Conservation (phyloP, 35 echinoderm and acorn worm genomes). For the Apostichopus japonicus region DNA sequence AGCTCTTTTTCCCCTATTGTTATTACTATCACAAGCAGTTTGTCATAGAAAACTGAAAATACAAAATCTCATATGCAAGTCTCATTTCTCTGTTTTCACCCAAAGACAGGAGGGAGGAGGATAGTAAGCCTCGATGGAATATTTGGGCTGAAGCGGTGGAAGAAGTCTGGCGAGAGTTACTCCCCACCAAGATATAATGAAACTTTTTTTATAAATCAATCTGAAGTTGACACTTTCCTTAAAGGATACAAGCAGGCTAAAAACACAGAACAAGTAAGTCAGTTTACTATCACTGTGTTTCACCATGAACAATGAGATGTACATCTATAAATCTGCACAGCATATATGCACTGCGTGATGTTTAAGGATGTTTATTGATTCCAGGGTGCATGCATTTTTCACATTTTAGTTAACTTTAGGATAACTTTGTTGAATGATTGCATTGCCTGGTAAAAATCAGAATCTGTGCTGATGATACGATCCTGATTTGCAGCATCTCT, state of each 20-base stretch:
- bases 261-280: neutral
- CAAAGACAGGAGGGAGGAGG: conserved; percentile 3
- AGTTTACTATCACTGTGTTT: neutral
- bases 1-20: too few species aligned
- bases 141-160: conserved; percentile 22
- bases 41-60: too few species aligned
- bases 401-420: too few species aligned
- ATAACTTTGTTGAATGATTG: too few species aligned
- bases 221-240: neutral
- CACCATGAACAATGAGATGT: neutral
- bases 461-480: too few species aligned
- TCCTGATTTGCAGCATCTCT: too few species aligned
- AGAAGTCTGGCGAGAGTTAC: conserved; percentile 1
- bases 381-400: too few species aligned
- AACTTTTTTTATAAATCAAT: neutral
- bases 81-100: neutral
- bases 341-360: neutral
- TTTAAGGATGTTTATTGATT: too few species aligned
- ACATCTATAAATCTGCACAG: neutral
- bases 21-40: too few species aligned
- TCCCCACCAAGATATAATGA: neutral
- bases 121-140: conserved; percentile 13
- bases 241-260: neutral
- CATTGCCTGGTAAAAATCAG: too few species aligned
- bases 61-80: too few species aligned